Conservation (phyloP, 1,140 invertebrate genomes). For the Psilanteris sp. region DNA sequence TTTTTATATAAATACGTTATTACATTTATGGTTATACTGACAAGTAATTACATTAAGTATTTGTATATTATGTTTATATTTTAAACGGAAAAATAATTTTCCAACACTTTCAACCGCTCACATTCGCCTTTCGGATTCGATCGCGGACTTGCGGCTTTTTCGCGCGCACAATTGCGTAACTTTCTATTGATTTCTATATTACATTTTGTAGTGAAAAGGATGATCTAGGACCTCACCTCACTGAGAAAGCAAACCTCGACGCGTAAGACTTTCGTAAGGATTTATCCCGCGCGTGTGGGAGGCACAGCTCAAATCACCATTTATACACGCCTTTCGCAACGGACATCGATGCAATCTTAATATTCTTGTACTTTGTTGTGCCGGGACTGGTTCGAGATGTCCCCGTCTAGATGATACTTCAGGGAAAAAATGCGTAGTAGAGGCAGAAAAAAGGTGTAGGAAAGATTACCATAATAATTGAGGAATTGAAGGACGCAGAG, state of each 20-base stretch:
- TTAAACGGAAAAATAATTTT: too few relatives aligned
- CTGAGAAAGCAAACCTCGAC: constrained; percentile 20
- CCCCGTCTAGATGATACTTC: constrained; percentile 40
- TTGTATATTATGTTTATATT: too few relatives aligned
- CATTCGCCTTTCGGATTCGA: too few relatives aligned
- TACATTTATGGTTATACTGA: too few relatives aligned
- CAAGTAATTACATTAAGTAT: too few relatives aligned
- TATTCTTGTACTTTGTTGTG: constrained; percentile 61
- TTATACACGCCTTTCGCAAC: constrained; percentile 64
- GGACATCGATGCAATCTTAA: constrained; percentile 62
- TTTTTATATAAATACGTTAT: too few relatives aligned
- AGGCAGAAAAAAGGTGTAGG: constrained; percentile 25
- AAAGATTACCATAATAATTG: constrained; percentile 51
- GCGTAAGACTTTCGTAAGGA: constrained; percentile 56
- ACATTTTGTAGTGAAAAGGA: constrained; percentile 29
- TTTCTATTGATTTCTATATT: constrained; percentile 45
- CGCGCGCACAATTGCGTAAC: neutral
- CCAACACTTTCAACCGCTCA: too few relatives aligned
- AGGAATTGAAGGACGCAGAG: constrained; percentile 24
- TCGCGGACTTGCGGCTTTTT: too few relatives aligned
- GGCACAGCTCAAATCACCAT: constrained; percentile 61
- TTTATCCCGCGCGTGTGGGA: constrained; percentile 60
- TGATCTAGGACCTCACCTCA: constrained; percentile 57
- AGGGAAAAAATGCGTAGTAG: constrained; percentile 18
- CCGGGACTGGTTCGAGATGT: constrained; percentile 53